Conservation (phyloP, 1,140 invertebrate species). For the Eriosoma lanigerum region DNA sequence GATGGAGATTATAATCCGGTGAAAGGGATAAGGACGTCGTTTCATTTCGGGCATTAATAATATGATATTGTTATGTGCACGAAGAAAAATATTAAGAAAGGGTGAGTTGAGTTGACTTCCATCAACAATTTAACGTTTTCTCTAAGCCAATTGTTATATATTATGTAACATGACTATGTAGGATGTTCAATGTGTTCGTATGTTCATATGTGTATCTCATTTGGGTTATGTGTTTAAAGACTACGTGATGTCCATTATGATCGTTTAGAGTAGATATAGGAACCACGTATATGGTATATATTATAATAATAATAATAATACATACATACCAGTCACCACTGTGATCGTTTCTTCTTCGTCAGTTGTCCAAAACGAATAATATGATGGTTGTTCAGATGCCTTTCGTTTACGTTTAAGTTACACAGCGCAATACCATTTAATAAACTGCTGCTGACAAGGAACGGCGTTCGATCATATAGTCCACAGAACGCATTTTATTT, state of each 20-base stretch:
- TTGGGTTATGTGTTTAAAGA: slow-evolving; percentile 9
- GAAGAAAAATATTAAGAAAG: slow-evolving; percentile 15
- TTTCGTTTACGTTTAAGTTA: not conserved
- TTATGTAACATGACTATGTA: slow-evolving; percentile 11
- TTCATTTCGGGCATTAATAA: slow-evolving; percentile 14
- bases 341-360: not conserved
- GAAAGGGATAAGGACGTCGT: slow-evolving; percentile 18
- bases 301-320: not conserved
- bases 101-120: not conserved
- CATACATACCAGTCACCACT: not conserved
- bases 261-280: not conserved
- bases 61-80: not conserved
- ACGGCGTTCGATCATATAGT: not conserved
- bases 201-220: not conserved
- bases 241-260: slow-evolving; percentile 22
- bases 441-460: not conserved
- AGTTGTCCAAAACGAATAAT: slow-evolving; percentile 13
- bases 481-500: not conserved
- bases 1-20: not conserved
- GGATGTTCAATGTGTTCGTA: not conserved
- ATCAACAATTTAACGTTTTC: slow-evolving; percentile 23
- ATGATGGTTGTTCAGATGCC: not conserved
- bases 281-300: not conserved
- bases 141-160: slow-evolving; percentile 9
- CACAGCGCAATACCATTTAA: not conserved